These are phyloP conservation scores for Ophion ellenae DNA, from an alignment of 2,888 invertebrate genomes.

Conservation along the genomic window DNA sequence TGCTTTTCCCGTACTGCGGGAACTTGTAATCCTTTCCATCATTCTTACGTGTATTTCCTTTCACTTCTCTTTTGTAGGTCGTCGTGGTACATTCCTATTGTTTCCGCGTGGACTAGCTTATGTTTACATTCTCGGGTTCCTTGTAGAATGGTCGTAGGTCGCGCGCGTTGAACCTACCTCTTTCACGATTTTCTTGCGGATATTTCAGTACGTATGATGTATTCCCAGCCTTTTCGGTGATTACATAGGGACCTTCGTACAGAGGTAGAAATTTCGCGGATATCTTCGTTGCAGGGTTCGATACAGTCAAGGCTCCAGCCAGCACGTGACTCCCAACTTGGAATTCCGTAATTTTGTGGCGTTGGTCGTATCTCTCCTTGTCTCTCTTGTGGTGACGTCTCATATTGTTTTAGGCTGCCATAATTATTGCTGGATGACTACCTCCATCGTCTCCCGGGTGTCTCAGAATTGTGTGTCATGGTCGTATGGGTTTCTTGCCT, in stretches of 20 bases:
- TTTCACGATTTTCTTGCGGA: not conserved
- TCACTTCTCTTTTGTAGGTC: too few relatives aligned
- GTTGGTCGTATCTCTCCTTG: not conserved
- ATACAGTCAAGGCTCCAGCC: not conserved
- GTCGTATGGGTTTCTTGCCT: not conserved
- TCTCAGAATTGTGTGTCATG: not conserved
- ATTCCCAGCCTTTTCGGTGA: not conserved
- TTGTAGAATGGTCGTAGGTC: too few relatives aligned
- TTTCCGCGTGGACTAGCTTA: too few relatives aligned
- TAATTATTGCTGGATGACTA: too few relatives aligned
- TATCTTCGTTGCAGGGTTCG: constrained; percentile 12
- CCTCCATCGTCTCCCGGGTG: too few relatives aligned
- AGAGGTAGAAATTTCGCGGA: constrained; percentile 25
- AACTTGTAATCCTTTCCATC: too few relatives aligned
- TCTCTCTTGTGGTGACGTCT: not conserved
- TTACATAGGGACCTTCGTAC: constrained; percentile 7
- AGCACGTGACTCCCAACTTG: not conserved
- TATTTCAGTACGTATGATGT: not conserved
- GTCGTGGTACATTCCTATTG: too few relatives aligned
- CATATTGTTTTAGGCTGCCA: too few relatives aligned
- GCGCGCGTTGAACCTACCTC: not conserved
- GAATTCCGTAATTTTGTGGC: not conserved
- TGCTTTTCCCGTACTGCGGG: too few relatives aligned
- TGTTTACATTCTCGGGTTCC: too few relatives aligned
- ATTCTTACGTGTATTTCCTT: too few relatives aligned